phyloP scores from a whole-genome alignment of 30 jellyfish, hydroid and myxozoan genomes.

The Hydractinia symbiolongicarpus region DNA sequence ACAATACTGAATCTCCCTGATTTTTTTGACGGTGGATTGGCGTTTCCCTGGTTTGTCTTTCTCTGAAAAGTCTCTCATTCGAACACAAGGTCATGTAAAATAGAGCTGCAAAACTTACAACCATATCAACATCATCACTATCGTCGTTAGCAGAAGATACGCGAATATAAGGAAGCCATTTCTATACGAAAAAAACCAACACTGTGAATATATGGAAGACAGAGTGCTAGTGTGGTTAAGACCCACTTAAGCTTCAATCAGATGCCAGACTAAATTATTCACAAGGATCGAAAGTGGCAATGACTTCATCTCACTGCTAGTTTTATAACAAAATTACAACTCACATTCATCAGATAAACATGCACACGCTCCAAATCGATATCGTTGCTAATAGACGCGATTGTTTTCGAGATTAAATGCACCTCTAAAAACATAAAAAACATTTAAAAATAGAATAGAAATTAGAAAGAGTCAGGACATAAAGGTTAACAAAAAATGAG shows the following conservation, averaged over 20 bases:
- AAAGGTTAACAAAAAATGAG: background rate
- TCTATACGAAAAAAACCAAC: conserved; percentile 28
- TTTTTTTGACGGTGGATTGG: too few species aligned
- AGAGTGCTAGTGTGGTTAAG: background rate
- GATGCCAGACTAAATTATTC: background rate
- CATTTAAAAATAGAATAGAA: too few species aligned
- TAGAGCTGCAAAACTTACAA: too few species aligned
- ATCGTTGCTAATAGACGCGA: conserved; percentile 9
- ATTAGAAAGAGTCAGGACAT: too few species aligned
- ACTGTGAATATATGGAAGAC: background rate
- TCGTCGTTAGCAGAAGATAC: conserved; percentile 34
- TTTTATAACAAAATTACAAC: background rate
- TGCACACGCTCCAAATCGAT: conserved; percentile 17
- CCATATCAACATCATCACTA: conserved; percentile 39
- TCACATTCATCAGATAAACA: conserved; percentile 18
- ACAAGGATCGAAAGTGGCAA: background rate
- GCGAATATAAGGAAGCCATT: conserved; percentile 75
- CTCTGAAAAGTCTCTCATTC: too few species aligned
- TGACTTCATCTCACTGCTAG: background rate
- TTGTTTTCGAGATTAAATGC: conserved; percentile 8
- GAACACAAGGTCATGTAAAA: too few species aligned
- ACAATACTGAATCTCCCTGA: too few species aligned
- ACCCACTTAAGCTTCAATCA: background rate
- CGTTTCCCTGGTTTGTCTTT: too few species aligned
- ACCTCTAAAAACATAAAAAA: conserved; percentile 8